These are phyloP conservation scores for Caenorhabditis tropicalis DNA, from an alignment of 1,140 invertebrate species.

Conservation along the genomic window DNA sequence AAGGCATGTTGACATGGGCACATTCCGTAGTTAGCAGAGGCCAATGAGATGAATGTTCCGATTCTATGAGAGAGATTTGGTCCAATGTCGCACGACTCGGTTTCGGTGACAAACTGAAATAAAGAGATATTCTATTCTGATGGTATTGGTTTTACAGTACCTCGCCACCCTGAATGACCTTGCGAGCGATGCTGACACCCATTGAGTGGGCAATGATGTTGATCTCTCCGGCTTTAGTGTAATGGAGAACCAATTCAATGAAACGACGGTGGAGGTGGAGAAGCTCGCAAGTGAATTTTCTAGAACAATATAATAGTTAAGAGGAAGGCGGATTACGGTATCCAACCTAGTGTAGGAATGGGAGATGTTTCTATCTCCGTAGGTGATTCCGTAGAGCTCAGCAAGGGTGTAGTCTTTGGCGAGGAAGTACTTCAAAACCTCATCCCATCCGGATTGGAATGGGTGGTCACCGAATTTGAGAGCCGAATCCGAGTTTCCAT, in stretches of 20 bases:
- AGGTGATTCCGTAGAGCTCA: constrained; percentile 60
- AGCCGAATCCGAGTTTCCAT: constrained; percentile 61
- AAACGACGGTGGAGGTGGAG: constrained; percentile 40
- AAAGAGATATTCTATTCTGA: not conserved
- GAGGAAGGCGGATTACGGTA: not conserved
- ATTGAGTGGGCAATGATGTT: constrained; percentile 61
- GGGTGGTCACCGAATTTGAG: not conserved
- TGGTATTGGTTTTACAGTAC: constrained; percentile 37
- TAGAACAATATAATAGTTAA: not conserved
- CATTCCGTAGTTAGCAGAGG: constrained; percentile 60
- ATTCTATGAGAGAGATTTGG: constrained; percentile 32
- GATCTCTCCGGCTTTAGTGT: constrained; percentile 52
- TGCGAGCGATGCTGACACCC: constrained; percentile 58
- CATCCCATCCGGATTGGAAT: constrained; percentile 37
- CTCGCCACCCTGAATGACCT: constrained; percentile 57
- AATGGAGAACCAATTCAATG: constrained; percentile 50
- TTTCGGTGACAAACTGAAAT: constrained; percentile 28
- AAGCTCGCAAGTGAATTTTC: constrained; percentile 2
- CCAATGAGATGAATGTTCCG: constrained; percentile 53
- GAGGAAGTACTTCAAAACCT: constrained; percentile 45
- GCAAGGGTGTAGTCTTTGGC: constrained; percentile 45
- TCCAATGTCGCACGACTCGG: constrained; percentile 55
- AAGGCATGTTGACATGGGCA: constrained; percentile 50
- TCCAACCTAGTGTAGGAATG: constrained; percentile 14
- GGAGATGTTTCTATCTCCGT: constrained; percentile 52